phyloP scores from a whole-genome alignment of 2,113 vertebrate genomes.

The Bettongia penicillata region DNA sequence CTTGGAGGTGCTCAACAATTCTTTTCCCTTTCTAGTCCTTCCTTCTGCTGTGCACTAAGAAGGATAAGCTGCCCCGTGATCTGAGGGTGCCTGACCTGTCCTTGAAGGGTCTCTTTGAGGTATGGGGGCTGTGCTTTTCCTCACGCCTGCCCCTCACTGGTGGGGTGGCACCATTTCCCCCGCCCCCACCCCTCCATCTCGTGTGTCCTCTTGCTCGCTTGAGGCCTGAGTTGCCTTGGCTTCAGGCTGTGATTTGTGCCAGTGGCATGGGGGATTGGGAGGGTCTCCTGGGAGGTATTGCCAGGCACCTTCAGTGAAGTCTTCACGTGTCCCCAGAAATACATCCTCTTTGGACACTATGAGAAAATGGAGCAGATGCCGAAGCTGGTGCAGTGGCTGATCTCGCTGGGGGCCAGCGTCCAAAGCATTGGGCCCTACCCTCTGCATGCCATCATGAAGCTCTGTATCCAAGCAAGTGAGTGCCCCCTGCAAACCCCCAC shows the following conservation, averaged over 20 bases:
- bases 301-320: neutral
- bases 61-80: constrained; percentile 73
- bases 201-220: neutral
- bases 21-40: constrained; percentile 79
- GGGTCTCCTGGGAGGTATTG: neutral
- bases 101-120: constrained; percentile 86
- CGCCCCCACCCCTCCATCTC: neutral
- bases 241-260: neutral
- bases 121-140: constrained; percentile 61
- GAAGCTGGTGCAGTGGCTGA: constrained; percentile 83
- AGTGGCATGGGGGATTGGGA: neutral
- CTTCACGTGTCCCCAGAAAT: constrained; percentile 70
- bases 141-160: neutral
- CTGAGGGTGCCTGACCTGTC: constrained; percentile 82
- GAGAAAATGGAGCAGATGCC: constrained; percentile 80
- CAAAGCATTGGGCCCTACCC: constrained; percentile 82
- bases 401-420: constrained; percentile 81
- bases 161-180: neutral
- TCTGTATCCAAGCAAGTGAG: constrained; percentile 87
- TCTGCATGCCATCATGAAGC: constrained; percentile 84
- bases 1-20: neutral
- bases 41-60: constrained; percentile 77
- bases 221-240: neutral
- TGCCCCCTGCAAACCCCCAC: neutral
- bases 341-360: constrained; percentile 60